Conservation (phyloP, 2,113 vertebrate genomes). For the Urocolius indicus region DNA sequence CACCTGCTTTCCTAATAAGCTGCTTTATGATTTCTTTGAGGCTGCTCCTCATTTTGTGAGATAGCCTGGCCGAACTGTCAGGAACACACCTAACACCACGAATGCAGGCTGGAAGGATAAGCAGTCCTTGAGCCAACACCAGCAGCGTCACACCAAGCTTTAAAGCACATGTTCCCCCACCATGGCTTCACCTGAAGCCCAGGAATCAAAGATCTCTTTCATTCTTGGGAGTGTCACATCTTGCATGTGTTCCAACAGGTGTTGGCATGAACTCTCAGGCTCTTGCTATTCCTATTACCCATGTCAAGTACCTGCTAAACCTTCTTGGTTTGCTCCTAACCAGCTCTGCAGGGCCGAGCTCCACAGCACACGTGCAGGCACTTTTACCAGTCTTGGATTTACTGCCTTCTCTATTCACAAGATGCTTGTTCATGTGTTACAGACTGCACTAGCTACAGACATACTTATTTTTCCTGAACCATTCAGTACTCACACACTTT, state of each 20-base stretch:
- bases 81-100: no score
- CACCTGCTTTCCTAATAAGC: background rate
- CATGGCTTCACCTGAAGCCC: background rate
- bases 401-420: background rate
- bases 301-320: background rate
- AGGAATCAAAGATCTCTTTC: background rate
- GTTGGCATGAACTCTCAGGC: background rate
- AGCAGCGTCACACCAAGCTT: no score
- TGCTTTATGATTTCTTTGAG: background rate
- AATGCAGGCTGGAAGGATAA: background rate
- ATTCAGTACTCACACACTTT: background rate
- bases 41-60: background rate
- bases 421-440: background rate
- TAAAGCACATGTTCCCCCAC: background rate
- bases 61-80: no score
- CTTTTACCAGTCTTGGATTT: background rate
- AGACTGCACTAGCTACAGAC: background rate
- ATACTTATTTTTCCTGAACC: background rate
- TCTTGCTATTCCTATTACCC: background rate
- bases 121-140: background rate
- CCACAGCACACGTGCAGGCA: rapidly evolving
- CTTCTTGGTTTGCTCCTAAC: background rate
- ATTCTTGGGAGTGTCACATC: background rate
- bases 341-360: background rate
- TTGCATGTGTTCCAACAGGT: rapidly evolving